Conservation (phyloP, 2,888 invertebrate genomes). For the Melanostoma mellinum region DNA sequence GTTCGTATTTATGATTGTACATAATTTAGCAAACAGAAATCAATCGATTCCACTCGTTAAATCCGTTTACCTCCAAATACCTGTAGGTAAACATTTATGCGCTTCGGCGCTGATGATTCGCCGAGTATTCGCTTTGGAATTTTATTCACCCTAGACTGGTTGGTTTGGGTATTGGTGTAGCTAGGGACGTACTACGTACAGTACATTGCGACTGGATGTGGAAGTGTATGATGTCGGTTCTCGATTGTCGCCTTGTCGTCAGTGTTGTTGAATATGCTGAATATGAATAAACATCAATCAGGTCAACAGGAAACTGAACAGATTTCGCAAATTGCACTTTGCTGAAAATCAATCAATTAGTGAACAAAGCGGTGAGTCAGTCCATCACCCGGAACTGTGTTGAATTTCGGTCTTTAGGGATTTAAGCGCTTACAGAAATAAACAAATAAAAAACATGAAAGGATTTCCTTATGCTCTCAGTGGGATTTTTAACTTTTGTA, state of each 20-base stretch:
- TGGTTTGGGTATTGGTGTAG: too few species aligned
- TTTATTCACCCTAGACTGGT: background rate
- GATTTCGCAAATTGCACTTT: constrained; percentile 71
- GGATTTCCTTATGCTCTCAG: too few species aligned
- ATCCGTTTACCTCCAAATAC: constrained; percentile 69
- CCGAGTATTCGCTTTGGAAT: constrained; percentile 49
- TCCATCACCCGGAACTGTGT: constrained; percentile 42
- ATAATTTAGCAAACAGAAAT: constrained; percentile 73
- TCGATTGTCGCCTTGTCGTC: constrained; percentile 19
- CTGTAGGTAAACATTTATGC: constrained; percentile 68
- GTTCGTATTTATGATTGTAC: constrained; percentile 64
- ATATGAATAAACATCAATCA: constrained; percentile 73
- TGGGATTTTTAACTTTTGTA: constrained; percentile 16
- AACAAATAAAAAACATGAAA: too few species aligned
- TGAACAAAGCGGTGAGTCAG: constrained; percentile 57
- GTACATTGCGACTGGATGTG: background rate
- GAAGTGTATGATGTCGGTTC: constrained; percentile 25
- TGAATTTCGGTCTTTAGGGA: constrained; percentile 14
- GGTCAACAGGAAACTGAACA: constrained; percentile 73
- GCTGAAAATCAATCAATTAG: constrained; percentile 71
- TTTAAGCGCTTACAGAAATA: constrained; percentile 14
- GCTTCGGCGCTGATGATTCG: constrained; percentile 53
- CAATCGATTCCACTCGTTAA: constrained; percentile 73
- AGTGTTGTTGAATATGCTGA: constrained; percentile 49
- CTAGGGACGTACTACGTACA: background rate